Evolutionary conservation across 2,113 vertebrate species (phyloP).

Genomic region (Pangasianodon gigas): DNA sequence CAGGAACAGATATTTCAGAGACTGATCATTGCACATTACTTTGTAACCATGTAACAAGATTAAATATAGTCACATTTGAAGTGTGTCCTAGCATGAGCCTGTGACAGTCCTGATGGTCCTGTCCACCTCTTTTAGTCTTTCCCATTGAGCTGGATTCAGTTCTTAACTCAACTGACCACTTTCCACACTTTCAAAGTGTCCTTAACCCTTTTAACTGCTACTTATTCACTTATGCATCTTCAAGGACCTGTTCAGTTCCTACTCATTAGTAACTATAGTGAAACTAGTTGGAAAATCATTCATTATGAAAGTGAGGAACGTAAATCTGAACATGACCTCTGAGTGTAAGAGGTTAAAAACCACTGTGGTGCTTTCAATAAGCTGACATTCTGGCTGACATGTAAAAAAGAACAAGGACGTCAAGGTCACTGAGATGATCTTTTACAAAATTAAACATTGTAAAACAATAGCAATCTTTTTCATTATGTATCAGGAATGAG

Average conservation of each 20-base stretch:
- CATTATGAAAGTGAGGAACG: neutral
- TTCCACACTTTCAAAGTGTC: neutral
- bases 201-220: neutral
- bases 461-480: neutral
- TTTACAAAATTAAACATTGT: neutral
- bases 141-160: neutral
- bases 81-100: neutral
- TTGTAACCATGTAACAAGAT: neutral
- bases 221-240: neutral
- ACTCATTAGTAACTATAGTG: neutral
- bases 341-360: neutral
- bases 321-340: neutral
- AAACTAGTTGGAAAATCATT: neutral
- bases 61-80: neutral
- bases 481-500: neutral
- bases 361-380: neutral
- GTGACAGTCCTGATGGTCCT: neutral
- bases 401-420: slow-evolving; percentile 61
- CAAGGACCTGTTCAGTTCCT: slow-evolving; percentile 11
- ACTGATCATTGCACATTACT: neutral
- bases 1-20: neutral
- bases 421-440: slow-evolving; percentile 35
- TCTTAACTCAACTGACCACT: neutral
- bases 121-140: neutral
- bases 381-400: slow-evolving; percentile 59